These are phyloP conservation scores for Vulpes lagopus DNA, from an alignment of 2,113 vertebrate species.

Conservation along the genomic window DNA sequence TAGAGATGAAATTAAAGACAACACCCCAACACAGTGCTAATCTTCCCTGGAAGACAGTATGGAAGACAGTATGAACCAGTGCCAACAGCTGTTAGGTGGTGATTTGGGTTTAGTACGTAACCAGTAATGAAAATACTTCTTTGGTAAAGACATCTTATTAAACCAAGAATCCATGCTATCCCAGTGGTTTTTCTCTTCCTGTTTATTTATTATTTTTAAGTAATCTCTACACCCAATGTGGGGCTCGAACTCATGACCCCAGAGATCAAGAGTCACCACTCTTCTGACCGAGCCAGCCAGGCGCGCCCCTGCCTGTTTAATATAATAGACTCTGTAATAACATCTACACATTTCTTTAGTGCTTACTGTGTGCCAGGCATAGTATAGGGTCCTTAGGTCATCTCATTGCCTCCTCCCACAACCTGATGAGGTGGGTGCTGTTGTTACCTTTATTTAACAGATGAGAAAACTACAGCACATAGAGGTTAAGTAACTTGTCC, in stretches of 20 bases:
- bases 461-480: neutral
- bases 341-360: rapidly evolving
- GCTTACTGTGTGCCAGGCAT: neutral
- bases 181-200: neutral
- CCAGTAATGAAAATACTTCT: neutral
- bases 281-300: neutral
- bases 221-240: neutral
- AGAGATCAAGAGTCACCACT: neutral
- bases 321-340: neutral
- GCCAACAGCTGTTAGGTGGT: neutral
- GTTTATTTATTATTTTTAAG: neutral
- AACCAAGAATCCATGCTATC: too few species aligned
- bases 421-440: neutral
- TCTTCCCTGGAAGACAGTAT: neutral
- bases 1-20: neutral
- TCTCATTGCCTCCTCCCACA: neutral
- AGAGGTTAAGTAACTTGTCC: neutral
- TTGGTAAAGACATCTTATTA: neutral
- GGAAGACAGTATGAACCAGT: neutral
- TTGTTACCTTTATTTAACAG: neutral
- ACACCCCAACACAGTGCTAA: neutral
- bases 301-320: neutral
- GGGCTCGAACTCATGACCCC: neutral
- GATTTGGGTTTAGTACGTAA: rapidly evolving
- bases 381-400: neutral